Conservation (phyloP, 1,140 invertebrate genomes). For the Microplitis mediator region DNA sequence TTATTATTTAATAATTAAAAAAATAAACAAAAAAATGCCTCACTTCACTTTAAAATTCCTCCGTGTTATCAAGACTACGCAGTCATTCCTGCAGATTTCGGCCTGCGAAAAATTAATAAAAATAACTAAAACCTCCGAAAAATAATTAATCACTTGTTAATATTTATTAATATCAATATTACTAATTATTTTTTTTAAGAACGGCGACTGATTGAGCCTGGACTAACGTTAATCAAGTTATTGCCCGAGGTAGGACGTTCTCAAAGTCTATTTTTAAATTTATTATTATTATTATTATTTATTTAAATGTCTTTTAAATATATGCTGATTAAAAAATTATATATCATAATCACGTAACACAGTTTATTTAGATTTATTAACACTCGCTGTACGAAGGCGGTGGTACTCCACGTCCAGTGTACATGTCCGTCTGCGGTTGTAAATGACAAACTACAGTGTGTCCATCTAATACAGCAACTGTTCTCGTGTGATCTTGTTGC, state of each 20-base stretch:
- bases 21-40: too few relatives aligned
- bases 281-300: neutral
- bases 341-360: too few relatives aligned
- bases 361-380: slow-evolving; percentile 43
- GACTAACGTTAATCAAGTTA: neutral
- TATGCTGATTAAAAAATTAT: neutral
- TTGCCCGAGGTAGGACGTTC: slow-evolving; percentile 5
- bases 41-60: neutral
- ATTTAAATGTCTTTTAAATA: neutral
- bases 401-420: slow-evolving; percentile 62
- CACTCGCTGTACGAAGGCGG: slow-evolving; percentile 69
- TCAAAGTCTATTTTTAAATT: neutral
- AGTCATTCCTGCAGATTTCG: slow-evolving; percentile 38
- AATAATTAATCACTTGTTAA: neutral
- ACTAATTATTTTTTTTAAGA: slow-evolving; percentile 5
- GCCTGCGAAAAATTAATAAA: slow-evolving; percentile 45
- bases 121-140: neutral
- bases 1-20: too few relatives aligned
- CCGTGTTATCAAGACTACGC: neutral
- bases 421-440: slow-evolving; percentile 70
- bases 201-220: slow-evolving; percentile 16
- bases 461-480: slow-evolving; percentile 80
- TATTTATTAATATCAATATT: too few relatives aligned
- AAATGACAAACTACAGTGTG: slow-evolving; percentile 83
- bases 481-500: slow-evolving; percentile 66